phyloP scores from a whole-genome alignment of 1,140 invertebrate genomes.

The Sinella curviseta region DNA sequence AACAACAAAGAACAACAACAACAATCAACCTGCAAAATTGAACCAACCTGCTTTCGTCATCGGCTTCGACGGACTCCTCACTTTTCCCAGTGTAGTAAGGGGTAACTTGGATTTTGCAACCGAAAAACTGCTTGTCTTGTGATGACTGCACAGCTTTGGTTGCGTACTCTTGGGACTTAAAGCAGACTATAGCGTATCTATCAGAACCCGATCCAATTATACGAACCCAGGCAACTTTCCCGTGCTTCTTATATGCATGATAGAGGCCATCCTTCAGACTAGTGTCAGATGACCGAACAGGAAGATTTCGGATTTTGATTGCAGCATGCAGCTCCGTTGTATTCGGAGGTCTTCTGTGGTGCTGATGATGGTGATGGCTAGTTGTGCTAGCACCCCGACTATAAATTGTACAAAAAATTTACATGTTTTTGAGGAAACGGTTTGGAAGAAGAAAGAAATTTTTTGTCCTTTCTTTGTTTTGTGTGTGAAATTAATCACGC shows the following conservation, averaged over 20 bases:
- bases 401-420: slow-evolving; percentile 27
- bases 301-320: slow-evolving; percentile 88
- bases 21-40: background rate
- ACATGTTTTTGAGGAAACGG: background rate
- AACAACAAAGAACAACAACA: no score
- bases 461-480: no score
- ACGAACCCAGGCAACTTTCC: slow-evolving; percentile 93
- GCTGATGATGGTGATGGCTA: slow-evolving; percentile 38
- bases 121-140: slow-evolving; percentile 94
- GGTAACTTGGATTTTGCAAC: slow-evolving; percentile 88
- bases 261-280: slow-evolving; percentile 91
- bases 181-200: slow-evolving; percentile 84
- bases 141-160: slow-evolving; percentile 92
- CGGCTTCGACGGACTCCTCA: slow-evolving; percentile 37
- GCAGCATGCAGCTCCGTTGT: slow-evolving; percentile 62
- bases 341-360: slow-evolving; percentile 51
- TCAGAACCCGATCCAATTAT: slow-evolving; percentile 78
- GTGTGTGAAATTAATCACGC: no score
- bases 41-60: slow-evolving; percentile 47
- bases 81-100: slow-evolving; percentile 65
- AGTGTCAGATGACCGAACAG: slow-evolving; percentile 69
- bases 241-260: slow-evolving; percentile 98
- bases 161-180: slow-evolving; percentile 95
- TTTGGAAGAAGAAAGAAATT: background rate
- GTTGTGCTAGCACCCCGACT: slow-evolving; percentile 15